A percentile compares a stretch with the other conserved stretches of the same genome.
Evolutionary conservation across 2,797 vertebrate genomes (phyloP).

Genomic region (Sebastes baramenuke): DNA sequence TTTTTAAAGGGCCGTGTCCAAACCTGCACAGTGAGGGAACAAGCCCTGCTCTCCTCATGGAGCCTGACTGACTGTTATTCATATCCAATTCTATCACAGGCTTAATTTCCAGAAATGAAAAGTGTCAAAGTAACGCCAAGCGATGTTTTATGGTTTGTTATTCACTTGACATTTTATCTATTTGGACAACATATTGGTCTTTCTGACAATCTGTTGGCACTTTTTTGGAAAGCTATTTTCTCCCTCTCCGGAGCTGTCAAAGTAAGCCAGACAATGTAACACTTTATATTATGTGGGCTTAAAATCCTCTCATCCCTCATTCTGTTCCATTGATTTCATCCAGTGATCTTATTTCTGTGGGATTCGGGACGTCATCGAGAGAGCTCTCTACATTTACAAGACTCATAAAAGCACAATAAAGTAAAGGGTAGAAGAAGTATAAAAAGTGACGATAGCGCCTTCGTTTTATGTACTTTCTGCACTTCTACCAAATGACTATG

Average conservation of each 20-base stretch:
- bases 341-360: constrained; percentile 46
- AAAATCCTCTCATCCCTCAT: constrained; percentile 59
- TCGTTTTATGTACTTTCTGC: constrained; percentile 25
- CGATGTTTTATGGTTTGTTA: constrained; percentile 58
- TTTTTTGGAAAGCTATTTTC: constrained; percentile 62
- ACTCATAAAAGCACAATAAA: constrained; percentile 45
- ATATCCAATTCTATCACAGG: constrained; percentile 18
- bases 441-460: constrained; percentile 20
- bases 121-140: constrained; percentile 46
- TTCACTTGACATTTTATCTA: constrained; percentile 68
- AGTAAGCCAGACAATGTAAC: constrained; percentile 55
- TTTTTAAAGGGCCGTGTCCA: background rate
- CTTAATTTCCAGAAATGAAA: constrained; percentile 60
- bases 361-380: constrained; percentile 20
- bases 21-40: background rate
- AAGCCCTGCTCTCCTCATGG: background rate
- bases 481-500: background rate
- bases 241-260: constrained; percentile 52
- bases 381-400: constrained; percentile 41
- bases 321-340: constrained; percentile 63
- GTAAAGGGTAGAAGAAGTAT: background rate
- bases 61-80: constrained; percentile 35
- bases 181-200: constrained; percentile 62
- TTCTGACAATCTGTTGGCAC: constrained; percentile 61
- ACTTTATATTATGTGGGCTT: constrained; percentile 55